phyloP scores from a whole-genome alignment of 2,113 vertebrate genomes.

The Tachycineta bicolor region DNA sequence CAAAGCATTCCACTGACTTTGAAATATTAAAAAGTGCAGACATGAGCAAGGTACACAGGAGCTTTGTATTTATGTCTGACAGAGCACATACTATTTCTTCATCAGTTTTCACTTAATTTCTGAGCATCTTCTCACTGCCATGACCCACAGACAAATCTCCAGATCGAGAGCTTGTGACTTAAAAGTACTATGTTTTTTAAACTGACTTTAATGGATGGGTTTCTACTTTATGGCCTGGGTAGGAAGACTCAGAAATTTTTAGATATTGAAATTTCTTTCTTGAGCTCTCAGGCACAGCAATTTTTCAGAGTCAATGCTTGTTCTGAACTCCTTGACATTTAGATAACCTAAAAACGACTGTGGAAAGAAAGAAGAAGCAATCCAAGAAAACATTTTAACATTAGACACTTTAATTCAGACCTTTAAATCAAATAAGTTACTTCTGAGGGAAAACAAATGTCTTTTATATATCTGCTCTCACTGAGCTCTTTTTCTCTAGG shows the following conservation, averaged over 20 bases:
- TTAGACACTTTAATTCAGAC: background rate
- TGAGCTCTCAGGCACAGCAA: background rate
- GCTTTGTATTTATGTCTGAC: background rate
- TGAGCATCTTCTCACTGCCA: background rate
- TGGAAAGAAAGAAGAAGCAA: background rate
- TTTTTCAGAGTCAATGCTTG: background rate
- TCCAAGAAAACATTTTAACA: background rate
- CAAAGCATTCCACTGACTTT: background rate
- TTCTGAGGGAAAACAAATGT: background rate
- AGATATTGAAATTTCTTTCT: background rate
- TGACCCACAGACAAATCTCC: background rate
- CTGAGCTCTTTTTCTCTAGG: background rate
- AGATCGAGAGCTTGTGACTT: background rate
- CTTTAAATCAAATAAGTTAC: background rate
- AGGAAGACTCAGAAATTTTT: background rate
- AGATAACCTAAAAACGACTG: background rate
- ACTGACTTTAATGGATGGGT: background rate
- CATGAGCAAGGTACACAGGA: background rate
- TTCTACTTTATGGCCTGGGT: background rate
- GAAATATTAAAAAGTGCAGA: background rate
- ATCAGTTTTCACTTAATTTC: background rate
- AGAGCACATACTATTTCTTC: background rate
- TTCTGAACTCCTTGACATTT: background rate
- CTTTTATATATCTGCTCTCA: background rate
- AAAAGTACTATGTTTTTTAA: background rate